Base-by-base conservation (phyloP, 2,797 vertebrate genomes). In the Coregonus ussuriensis region DNA sequence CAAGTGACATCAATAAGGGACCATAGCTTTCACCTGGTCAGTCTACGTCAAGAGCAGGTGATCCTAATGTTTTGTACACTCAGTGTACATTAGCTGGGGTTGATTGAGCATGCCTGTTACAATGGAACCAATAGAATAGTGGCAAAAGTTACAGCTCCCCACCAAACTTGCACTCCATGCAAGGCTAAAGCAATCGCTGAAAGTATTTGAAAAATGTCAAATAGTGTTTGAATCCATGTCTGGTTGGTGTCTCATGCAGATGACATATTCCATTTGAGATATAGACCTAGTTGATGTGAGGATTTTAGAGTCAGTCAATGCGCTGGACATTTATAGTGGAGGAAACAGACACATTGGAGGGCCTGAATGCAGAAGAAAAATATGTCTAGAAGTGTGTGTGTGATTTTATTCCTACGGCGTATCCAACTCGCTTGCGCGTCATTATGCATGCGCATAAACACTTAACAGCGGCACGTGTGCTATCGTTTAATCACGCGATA, bases 381-480 rank as follows among this genome's bases (percentile, higher is more conserved):
- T 16, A 6, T 2, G 6, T 33, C 14, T 54, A 0, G 2, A 5
- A 4, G 2, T 68, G 18, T 15, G 15, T 33, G 37, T 71, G 63
- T 14, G 41, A 67, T 74, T 79, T 68, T 41, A 77, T 74, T 47
- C 29, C 29, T 71, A 33, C 6, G 51, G 63, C 11, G 66, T 62
- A 67, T 15, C 53, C 71, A 52, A 16, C 31, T 37, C 25, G 25
- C 37, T 59, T 73, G 53, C 65, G 63, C 74, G 71, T n/a, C 69
- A 56, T 79, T 73, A 66, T 67, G 69, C 18, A 9, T 16, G 71
- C 41, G 63, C 52, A 67, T 77, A 78, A 82, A 80, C 66, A 37
- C 73, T 63, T 74, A 75, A 73, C 63, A 6, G 70, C 63, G 52
- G 56, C 35, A 51, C 69, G 71, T 68, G 72, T 21, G 21, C 74